Evolutionary conservation across 2,888 invertebrate species (phyloP), one percentile per base, ranked within the genome.

Genomic region (Achlya flavicornis): DNA sequence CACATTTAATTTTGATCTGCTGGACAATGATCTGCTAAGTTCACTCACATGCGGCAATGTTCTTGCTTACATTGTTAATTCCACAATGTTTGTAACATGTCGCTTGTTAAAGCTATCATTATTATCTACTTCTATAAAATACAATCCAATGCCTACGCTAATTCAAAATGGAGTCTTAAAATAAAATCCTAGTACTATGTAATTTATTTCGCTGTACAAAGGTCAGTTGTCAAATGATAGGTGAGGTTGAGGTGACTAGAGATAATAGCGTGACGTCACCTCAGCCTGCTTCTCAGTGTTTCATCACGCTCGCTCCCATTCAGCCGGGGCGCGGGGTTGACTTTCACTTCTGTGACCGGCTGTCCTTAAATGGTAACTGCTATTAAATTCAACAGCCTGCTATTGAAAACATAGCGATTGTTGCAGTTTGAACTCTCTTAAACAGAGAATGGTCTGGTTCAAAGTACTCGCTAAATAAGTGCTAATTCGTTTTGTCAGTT

Each of bases 261-360:
- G 53, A 48, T 19, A 53, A 53, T 19, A 19, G 53, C 10, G 53
- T 19, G 53, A 53, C 53, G 53, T 53, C 53, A 19, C 10, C 19
- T 16, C 10, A 53, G 53, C 53, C 53, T 53, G 19, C 53, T 6
- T 53, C 53, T 53, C 16, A 19, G n/a, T 6, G 46, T 53, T 53
- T 53, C 53, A 53, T 19, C 53, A 53, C 10, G 53, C 53, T 53
- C 53, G 53, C 53, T 53, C n/a, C 53, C 53, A 53, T 19, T 53
- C 19, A 19, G 53, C 53, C 53, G 19, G 19, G 46, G 53, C 19
- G 19, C 53, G 19, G 19, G 46, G 53, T 53, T 19, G 53, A 53
- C 53, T 53, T 53, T 53, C 53, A 53, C 53, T 53, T 19, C 19
- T 16, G 53, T 8, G 53, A 53, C 53, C 19, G 10, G 53, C 19